Evolutionary conservation across 2,888 invertebrate species (phyloP), one percentile per base, ranked within the genome.

Genomic region (Chydorus sphaericus): DNA sequence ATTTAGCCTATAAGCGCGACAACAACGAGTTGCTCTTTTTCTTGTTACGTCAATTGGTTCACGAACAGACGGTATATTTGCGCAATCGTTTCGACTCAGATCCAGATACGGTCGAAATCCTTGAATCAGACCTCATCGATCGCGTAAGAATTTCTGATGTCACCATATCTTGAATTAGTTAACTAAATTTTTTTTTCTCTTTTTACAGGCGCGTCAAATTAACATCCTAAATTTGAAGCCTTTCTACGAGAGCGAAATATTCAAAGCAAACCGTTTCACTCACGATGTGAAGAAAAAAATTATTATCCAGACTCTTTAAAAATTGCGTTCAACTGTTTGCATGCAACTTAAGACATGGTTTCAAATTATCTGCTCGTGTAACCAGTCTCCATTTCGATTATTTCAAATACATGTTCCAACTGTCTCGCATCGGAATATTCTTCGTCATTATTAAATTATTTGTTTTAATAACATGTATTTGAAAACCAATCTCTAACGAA

Each of bases 11-110:
- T 77, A 90, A 91, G 68, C 87, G 91, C 66, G 96, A 98, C 70
- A 90, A 94, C 75, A 89, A 92, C 65, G 97, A 98, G 68, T 76
- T 98, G 26, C 73, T 98, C 0, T 88, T 94, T 72, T 98, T 93
- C 71, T 84, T 97, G 62, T 76, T 98, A 54, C 84, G 93, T 23
- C 94, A 97, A 66, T 77, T 98, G 58, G 82, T 90, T 0, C 80
- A 89, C 67, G 96, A 97, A 70, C 91, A 93, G 66, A 73, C 92
- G 57, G 80, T 86, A 0, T 94, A 88, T 68, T 66, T 72, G 62
- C 65, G 72, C 26, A 71, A 70, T 60, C 65, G 73, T 33, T 72
- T 68, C 60, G 70, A 71, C 18, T 61, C 66, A 6, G 68, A 68
- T 11, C 67, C 69, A 23, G 69, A 70, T 30, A 78, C 81, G 23